phyloP scores from a whole-genome alignment of 2,888 invertebrate genomes.

The Galeruca laticollis region DNA sequence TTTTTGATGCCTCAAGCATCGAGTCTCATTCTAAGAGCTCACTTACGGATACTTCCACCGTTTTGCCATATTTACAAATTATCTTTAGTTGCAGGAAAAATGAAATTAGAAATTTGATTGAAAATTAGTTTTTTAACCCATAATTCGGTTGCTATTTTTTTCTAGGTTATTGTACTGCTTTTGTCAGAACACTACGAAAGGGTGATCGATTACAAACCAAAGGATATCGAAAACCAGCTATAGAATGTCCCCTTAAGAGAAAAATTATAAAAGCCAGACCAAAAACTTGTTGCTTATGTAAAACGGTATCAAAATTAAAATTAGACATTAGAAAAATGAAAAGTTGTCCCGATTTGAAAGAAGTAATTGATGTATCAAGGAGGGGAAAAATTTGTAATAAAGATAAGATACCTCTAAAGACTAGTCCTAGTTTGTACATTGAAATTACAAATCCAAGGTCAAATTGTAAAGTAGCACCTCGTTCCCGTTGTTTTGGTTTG shows the following conservation, averaged over 20 bases:
- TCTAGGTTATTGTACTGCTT: too few relatives aligned
- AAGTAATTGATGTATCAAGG: too few relatives aligned
- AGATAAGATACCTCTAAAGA: not conserved
- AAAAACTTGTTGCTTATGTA: not conserved
- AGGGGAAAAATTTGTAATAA: not conserved
- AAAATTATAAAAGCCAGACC: not conserved
- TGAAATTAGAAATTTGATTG: too few relatives aligned
- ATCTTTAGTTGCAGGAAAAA: too few relatives aligned
- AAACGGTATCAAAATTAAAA: not conserved
- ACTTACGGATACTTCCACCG: too few relatives aligned
- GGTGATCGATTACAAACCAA: too few relatives aligned
- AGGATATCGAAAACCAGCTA: not conserved
- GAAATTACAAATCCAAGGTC: not conserved
- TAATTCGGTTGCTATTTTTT: too few relatives aligned
- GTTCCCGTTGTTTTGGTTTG: not conserved
- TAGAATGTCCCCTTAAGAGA: not conserved
- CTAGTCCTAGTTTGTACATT: not conserved
- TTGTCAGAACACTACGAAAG: too few relatives aligned
- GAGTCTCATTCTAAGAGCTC: too few relatives aligned
- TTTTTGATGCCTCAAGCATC: too few relatives aligned
- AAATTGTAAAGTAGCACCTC: not conserved
- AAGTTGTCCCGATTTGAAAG: conserved; percentile 5
- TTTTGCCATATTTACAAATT: too few relatives aligned
- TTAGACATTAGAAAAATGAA: not conserved
- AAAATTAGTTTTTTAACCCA: too few relatives aligned